Evolutionary conservation across 2,888 invertebrate species (phyloP).

Genomic region (Vandiemenella viatica): DNA sequence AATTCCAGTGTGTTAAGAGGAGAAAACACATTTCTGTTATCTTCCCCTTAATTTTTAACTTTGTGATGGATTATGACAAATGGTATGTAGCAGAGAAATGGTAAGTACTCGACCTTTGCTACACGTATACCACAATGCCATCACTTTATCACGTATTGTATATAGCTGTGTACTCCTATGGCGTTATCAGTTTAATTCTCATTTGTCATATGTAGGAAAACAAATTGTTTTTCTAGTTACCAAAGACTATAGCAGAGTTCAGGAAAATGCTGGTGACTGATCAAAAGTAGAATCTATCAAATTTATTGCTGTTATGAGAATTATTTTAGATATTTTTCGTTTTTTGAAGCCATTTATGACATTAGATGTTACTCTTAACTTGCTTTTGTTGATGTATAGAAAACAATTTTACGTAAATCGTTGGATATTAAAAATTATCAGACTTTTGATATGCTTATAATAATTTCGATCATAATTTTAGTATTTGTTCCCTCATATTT

Average conservation of each 20-base stretch:
- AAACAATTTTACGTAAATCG: slow-evolving; percentile 1
- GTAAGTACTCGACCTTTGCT: background rate
- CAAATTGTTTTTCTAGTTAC: slow-evolving; percentile 14
- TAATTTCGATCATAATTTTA: background rate
- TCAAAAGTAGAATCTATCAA: background rate
- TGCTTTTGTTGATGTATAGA: slow-evolving; percentile 3
- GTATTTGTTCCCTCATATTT: background rate
- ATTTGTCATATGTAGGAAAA: background rate
- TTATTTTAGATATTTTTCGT: background rate
- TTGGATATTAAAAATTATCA: background rate
- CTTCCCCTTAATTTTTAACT: too few species aligned
- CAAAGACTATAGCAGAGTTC: slow-evolving; percentile 13
- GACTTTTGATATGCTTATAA: background rate
- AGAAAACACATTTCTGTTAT: background rate
- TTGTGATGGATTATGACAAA: background rate
- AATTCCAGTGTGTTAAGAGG: background rate
- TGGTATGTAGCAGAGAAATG: background rate
- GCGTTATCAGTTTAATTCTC: background rate
- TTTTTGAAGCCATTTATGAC: background rate
- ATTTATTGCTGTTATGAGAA: slow-evolving; percentile 1
- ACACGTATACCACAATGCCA: background rate
- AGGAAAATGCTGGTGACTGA: background rate
- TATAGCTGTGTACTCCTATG: slow-evolving; percentile 1
- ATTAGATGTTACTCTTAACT: slow-evolving; percentile 1
- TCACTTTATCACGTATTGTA: background rate